Base-by-base conservation (phyloP, 1,140 invertebrate genomes). In the Vanessa atalanta region DNA sequence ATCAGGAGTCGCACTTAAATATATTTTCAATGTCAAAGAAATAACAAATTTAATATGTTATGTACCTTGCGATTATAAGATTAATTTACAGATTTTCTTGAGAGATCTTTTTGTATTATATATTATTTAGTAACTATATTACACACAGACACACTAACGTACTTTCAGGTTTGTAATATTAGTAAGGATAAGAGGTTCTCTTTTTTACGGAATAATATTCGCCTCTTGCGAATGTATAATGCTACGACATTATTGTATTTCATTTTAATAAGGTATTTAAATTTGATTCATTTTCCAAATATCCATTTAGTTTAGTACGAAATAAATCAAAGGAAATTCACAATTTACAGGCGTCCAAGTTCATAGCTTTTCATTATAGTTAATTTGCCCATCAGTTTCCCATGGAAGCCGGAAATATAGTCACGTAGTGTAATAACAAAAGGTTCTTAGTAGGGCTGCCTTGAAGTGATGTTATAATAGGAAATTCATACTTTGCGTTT, bases 381-480 rank as follows among this genome's bases (percentile, higher is more conserved):
- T 77, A 74, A 77, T 74, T 74, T 67, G 65, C 64, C 53, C 64
- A 66, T 77, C 76, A 67, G 71, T 70, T 71, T 60, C 55, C 48
- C 63, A 53, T 60, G 60, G 43, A 73, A 68, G 51, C 65, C 47
- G 65, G 70, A 37, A 66, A 65, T 72, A 67, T 9, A 63, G 72
- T 74, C 76, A 77, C 76, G 76, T 77, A 72, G 64, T 55, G 20
- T 51, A 14, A 66, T 76, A 72, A 72, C 51, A 67, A 76, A 65
- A 55, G 65, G 9, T 67, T 16, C 57, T 61, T 15, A 31, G 57
- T 37, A 61, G 57, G 57, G 31, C 57, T 61, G 57, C 23, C 57
- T 61, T 37, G 0, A 53, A 53, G 13, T 26, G 20, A 57, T 9
- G 20, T 57, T 20, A 57, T 57, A 9, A 57, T 53, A 53, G 11